Conservation (phyloP, 2,797 vertebrate species). For the Acanthis flammea region DNA sequence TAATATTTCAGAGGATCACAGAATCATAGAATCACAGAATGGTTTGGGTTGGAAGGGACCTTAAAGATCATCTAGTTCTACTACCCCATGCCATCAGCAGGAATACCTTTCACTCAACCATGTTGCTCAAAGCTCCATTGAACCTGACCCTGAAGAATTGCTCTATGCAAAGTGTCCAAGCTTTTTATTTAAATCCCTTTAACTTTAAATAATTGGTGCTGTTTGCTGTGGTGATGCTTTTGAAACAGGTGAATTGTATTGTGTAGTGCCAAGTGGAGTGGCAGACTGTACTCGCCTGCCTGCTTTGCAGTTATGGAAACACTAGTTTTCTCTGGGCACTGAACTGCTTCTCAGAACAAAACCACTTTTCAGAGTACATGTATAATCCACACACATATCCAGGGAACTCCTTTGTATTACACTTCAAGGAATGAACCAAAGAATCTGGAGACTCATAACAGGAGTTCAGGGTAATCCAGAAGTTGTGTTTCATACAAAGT, state of each 20-base stretch:
- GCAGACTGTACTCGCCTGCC: background rate
- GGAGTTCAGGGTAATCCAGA: background rate
- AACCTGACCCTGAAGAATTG: background rate
- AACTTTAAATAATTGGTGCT: background rate
- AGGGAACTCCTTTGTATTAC: fast-evolving
- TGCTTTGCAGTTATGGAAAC: background rate
- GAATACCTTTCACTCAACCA: background rate
- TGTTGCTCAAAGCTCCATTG: background rate
- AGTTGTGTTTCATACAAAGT: background rate
- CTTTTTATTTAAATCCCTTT: background rate
- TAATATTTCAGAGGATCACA: background rate
- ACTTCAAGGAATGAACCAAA: background rate
- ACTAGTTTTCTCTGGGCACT: background rate
- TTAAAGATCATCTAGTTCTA: background rate
- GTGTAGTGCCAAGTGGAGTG: background rate
- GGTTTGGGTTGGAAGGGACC: background rate
- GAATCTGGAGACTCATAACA: background rate
- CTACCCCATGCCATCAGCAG: background rate
- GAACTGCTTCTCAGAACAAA: background rate
- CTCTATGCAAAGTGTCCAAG: background rate
- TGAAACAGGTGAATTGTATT: background rate
- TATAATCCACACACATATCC: background rate
- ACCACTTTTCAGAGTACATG: background rate
- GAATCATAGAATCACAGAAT: background rate
- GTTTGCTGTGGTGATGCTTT: background rate